Evolutionary conservation across 2,797 vertebrate genomes (phyloP), one percentile per base, ranked within the genome.

Genomic region (Pipistrellus pipistrellus): DNA sequence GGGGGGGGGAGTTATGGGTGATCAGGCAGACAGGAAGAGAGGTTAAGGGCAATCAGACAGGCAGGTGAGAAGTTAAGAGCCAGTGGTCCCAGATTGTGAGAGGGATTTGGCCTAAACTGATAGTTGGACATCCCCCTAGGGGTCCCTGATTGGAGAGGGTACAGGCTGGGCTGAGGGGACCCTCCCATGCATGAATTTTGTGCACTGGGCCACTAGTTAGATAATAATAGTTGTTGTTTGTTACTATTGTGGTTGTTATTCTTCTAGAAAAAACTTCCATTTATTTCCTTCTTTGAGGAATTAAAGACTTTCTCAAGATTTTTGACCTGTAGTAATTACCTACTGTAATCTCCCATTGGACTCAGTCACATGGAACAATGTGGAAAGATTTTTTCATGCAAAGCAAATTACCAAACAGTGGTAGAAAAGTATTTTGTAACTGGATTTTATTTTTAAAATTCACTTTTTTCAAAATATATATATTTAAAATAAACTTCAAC

Each of bases 271-370:
- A 80, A 84, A 30, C 35, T 71, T 91, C 66, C 59, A 87, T 82
- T 90, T 62, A 55, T 76, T 94, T 75, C 5, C 64, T 55, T 88
- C 27, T 23, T 86, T 38, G 51, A 84, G 59, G 57, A 87, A 87
- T 69, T 87, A 69, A 92, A 57, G 35, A 64, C 75, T 77, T 89
- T 91, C 13, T 85, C 59, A 88, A 84, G 7, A 27, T 69, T 82
- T 77, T 83, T 83, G 13, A 85, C 8, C 25, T 82, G 59, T 38
- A 62, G 27, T 68, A 78, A 73, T 53, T 25, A 30, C 27, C 59
- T 78, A 21, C 0, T 85, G 38, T 41, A 18, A 66, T 62, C 62
- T 59, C 18, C 3, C 9, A 59, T 18, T 90, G 23, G 27, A 78
- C 66, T 62, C 69, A 77, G 12, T 57, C 44, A 41, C 6, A 15